A percentile compares a stretch with the other conserved stretches of the same genome.
phyloP scores from a whole-genome alignment of 1,140 invertebrate genomes.

The Teleogryllus occipitalis region DNA sequence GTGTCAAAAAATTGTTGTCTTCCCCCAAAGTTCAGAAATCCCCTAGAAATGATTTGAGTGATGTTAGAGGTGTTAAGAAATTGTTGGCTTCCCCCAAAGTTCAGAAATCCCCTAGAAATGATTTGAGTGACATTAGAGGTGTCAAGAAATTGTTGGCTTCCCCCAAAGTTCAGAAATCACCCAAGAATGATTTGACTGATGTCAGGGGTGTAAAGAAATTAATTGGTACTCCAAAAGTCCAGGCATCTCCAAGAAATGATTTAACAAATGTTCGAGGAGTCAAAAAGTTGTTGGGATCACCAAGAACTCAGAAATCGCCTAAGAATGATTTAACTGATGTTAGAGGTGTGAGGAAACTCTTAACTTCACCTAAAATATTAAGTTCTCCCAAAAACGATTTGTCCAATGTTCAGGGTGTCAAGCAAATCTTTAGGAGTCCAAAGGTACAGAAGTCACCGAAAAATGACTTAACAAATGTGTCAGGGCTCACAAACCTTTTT shows the following conservation, averaged over 20 bases:
- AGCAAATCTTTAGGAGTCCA: neutral
- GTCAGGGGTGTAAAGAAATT: constrained; percentile 35
- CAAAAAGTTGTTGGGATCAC: constrained; percentile 33
- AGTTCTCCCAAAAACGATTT: constrained; percentile 39
- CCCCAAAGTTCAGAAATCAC: constrained; percentile 31
- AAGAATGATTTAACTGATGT: constrained; percentile 38
- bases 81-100: constrained; percentile 27
- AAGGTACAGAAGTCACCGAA: neutral
- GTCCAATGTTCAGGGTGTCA: neutral
- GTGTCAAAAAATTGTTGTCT: constrained; percentile 36
- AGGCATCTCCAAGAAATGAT: constrained; percentile 31
- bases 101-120: constrained; percentile 31
- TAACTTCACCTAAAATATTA: constrained; percentile 30
- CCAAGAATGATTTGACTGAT: constrained; percentile 38
- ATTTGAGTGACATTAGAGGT: constrained; percentile 31
- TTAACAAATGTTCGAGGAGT: constrained; percentile 33
- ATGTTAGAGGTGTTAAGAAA: constrained; percentile 37
- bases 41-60: constrained; percentile 36
- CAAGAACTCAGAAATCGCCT: constrained; percentile 32
- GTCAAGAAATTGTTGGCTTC: constrained; percentile 34
- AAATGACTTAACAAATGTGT: neutral
- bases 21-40: constrained; percentile 28
- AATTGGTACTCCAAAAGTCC: constrained; percentile 29
- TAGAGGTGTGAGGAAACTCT: constrained; percentile 33
- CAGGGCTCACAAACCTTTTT: no score